A percentile compares a stretch with the other conserved stretches of the same genome.
Conservation (phyloP, 1,140 invertebrate species). For the Colletes gigas region DNA sequence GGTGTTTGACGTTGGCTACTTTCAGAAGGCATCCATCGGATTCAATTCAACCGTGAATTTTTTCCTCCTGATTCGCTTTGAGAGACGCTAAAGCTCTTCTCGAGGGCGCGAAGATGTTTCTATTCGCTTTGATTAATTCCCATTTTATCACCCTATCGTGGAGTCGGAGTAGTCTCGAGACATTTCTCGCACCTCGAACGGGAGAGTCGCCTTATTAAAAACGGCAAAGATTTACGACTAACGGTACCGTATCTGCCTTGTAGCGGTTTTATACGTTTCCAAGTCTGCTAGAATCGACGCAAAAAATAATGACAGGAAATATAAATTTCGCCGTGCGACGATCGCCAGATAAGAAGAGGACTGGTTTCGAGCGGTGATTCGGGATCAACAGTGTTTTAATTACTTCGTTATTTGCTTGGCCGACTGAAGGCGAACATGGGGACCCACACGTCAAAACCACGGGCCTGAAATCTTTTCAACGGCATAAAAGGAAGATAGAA, state of each 20-base stretch:
- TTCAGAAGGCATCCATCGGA: neutral
- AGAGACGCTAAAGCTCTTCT: neutral
- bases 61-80: neutral
- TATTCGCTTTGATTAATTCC: conserved; percentile 10
- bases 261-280: neutral
- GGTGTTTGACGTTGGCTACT: too few species aligned
- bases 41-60: neutral
- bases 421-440: neutral
- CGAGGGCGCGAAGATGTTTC: neutral
- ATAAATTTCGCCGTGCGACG: conserved; percentile 25
- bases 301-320: conserved; percentile 44
- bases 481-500: too few species aligned
- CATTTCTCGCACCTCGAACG: conserved; percentile 25
- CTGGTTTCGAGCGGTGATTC: conserved; percentile 1
- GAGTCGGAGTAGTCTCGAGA: neutral
- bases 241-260: conserved; percentile 22
- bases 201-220: neutral
- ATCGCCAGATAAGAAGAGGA: conserved; percentile 32
- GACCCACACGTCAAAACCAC: too few species aligned
- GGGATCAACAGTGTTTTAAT: conserved; percentile 30
- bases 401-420: conserved; percentile 36
- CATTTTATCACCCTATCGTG: conserved; percentile 25
- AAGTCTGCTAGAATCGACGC: conserved; percentile 20
- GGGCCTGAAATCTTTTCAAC: too few species aligned
- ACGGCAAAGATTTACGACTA: conserved; percentile 6